phyloP scores from a whole-genome alignment of 2,888 invertebrate genomes.

The Microplitis deprimator region DNA sequence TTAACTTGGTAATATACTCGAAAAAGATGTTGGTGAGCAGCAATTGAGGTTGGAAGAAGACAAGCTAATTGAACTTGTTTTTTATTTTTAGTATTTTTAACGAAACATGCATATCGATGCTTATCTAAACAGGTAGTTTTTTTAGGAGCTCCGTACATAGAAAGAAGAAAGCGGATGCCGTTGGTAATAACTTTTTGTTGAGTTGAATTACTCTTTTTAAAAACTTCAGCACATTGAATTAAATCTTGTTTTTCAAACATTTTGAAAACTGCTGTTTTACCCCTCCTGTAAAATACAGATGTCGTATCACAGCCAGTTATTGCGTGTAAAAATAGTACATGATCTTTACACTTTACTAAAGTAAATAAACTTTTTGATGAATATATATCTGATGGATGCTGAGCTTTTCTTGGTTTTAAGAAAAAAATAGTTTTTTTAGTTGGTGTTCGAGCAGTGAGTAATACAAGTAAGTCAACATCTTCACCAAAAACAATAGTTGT shows the following conservation, averaged over 20 bases:
- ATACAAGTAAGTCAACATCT: neutral
- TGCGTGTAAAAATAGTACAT: slow-evolving; percentile 35
- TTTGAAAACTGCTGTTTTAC: slow-evolving; percentile 48
- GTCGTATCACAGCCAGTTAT: slow-evolving; percentile 52
- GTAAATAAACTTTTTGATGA: slow-evolving; percentile 51
- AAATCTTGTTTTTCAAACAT: slow-evolving; percentile 39
- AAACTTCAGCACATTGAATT: slow-evolving; percentile 36
- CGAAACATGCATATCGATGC: slow-evolving; percentile 53
- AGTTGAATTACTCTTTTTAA: slow-evolving; percentile 49
- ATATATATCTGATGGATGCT: slow-evolving; percentile 50
- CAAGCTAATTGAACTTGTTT: slow-evolving; percentile 49
- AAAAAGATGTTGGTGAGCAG: slow-evolving; percentile 56
- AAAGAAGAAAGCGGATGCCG: no score
- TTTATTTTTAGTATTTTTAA: slow-evolving; percentile 50
- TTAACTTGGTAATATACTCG: slow-evolving; percentile 57
- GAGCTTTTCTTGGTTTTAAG: slow-evolving; percentile 52
- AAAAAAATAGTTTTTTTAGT: neutral
- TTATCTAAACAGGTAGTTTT: slow-evolving; percentile 47
- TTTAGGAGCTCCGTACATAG: no score
- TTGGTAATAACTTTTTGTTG: no score
- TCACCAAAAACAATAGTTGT: neutral
- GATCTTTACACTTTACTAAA: slow-evolving; percentile 51
- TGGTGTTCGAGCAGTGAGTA: neutral
- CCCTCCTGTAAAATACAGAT: slow-evolving; percentile 50
- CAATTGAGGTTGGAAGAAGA: slow-evolving; percentile 52